phyloP scores from a whole-genome alignment of 1,140 invertebrate species.

The Agraylea sexmaculata region DNA sequence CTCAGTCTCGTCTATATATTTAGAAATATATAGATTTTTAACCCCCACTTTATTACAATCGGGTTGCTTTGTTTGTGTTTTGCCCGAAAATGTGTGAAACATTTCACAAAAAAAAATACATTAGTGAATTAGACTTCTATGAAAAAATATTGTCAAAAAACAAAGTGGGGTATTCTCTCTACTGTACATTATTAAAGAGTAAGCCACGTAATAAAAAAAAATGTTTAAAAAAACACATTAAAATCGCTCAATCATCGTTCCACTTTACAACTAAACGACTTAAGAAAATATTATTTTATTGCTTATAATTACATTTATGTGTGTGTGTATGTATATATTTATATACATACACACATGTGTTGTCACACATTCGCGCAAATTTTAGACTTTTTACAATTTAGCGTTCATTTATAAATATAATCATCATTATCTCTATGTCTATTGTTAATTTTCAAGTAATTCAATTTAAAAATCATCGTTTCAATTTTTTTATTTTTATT shows the following conservation, averaged over 20 bases:
- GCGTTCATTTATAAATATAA: neutral
- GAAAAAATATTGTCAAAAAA: too few relatives aligned
- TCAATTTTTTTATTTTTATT: too few relatives aligned
- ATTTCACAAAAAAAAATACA: neutral
- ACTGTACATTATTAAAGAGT: too few relatives aligned
- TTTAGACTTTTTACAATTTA: neutral
- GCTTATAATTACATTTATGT: constrained; percentile 10
- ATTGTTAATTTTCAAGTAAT: neutral
- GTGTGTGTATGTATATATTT: neutral
- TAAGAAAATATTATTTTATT: constrained; percentile 19
- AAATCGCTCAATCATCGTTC: constrained; percentile 7
- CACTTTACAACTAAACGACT: constrained; percentile 12
- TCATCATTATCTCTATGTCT: constrained; percentile 1
- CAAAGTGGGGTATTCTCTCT: too few relatives aligned
- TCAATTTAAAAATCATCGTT: neutral
- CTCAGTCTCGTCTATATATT: too few relatives aligned
- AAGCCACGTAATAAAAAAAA: constrained; percentile 5
- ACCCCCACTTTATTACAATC: too few relatives aligned
- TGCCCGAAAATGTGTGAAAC: too few relatives aligned
- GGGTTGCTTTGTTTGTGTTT: too few relatives aligned
- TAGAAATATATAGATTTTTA: too few relatives aligned
- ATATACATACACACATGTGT: neutral
- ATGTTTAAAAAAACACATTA: neutral
- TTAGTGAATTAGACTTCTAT: neutral
- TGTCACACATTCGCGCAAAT: neutral